A percentile compares a stretch with the other conserved stretches of the same genome.
phyloP scores from a whole-genome alignment of 2,888 invertebrate species.

The Amblyjoppa fuscipennis region DNA sequence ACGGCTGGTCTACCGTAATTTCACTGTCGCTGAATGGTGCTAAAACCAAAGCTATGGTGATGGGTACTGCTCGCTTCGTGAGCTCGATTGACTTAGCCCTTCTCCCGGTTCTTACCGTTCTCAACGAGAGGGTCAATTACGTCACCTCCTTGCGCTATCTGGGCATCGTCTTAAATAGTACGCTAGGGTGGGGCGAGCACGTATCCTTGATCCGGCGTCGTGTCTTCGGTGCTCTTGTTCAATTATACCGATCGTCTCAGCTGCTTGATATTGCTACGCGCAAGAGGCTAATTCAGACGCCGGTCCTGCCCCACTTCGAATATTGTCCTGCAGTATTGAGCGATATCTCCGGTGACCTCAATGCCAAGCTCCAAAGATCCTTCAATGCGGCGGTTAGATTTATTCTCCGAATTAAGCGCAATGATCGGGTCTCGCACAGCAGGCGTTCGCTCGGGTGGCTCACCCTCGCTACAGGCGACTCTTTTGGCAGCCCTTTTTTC shows the following conservation, averaged over 20 bases:
- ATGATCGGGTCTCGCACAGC: constrained; percentile 1
- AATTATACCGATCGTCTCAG: neutral
- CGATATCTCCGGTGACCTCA: constrained; percentile 1
- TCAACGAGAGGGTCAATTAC: neutral
- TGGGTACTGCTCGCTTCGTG: constrained; percentile 17
- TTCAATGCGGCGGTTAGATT: neutral
- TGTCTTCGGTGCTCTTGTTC: neutral
- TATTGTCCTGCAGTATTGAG: neutral
- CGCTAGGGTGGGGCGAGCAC: constrained; percentile 20
- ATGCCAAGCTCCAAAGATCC: neutral
- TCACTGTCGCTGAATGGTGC: neutral
- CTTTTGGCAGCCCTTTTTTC: too few species aligned
- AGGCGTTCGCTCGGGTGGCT: neutral
- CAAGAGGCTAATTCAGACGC: neutral
- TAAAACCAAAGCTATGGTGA: constrained; percentile 27
- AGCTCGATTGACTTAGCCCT: neutral
- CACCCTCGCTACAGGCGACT: too few species aligned
- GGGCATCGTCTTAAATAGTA: neutral
- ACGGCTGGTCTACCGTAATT: constrained; percentile 24
- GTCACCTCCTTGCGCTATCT: constrained; percentile 4
- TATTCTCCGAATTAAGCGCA: neutral
- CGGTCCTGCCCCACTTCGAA: neutral
- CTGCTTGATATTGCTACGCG: neutral
- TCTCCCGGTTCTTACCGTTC: constrained; percentile 2
- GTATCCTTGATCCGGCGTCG: constrained; percentile 7